Percentiles rank a stretch among this genome's conserved stretches.
These are phyloP conservation scores for Phaethon lepturus DNA, from an alignment of 2,113 vertebrate species.

Conservation along the genomic window DNA sequence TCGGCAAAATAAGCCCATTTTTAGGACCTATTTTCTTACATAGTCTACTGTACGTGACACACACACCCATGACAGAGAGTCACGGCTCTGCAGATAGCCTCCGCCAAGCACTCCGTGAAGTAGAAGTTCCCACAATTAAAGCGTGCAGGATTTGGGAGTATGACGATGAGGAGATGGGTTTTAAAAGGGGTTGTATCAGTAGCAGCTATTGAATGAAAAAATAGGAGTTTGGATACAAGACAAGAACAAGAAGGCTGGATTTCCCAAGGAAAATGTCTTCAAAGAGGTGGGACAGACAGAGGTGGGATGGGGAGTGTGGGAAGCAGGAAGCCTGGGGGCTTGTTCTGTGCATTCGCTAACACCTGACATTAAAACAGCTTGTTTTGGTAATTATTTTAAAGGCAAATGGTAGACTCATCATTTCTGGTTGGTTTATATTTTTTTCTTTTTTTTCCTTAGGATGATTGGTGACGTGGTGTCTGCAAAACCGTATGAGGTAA, in stretches of 20 bases:
- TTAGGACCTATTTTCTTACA: not conserved
- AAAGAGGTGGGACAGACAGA: not conserved
- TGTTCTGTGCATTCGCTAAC: not conserved
- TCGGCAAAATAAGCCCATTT: not conserved
- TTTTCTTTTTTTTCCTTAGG: conserved; percentile 57
- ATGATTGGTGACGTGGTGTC: conserved; percentile 78
- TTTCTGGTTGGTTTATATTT: not conserved
- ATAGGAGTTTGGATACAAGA: not conserved
- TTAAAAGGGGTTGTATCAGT: not conserved
- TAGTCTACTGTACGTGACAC: not conserved
- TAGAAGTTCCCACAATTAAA: not conserved
- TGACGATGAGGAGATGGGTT: not conserved
- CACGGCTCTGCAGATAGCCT: not conserved
- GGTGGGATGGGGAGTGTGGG: not conserved
- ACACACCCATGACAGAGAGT: not conserved
- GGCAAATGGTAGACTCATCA: not conserved
- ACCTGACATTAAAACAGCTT: not conserved
- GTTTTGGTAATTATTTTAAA: not conserved
- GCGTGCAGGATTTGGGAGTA: not conserved
- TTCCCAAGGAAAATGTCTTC: not conserved
- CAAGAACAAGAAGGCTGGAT: not conserved
- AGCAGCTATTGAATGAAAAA: not conserved
- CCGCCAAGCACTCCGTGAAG: not conserved
- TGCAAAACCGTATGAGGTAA: conserved; percentile 81
- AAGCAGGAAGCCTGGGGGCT: not conserved